Conservation (phyloP, 2,797 vertebrate species). For the Fistularia commersonii region DNA sequence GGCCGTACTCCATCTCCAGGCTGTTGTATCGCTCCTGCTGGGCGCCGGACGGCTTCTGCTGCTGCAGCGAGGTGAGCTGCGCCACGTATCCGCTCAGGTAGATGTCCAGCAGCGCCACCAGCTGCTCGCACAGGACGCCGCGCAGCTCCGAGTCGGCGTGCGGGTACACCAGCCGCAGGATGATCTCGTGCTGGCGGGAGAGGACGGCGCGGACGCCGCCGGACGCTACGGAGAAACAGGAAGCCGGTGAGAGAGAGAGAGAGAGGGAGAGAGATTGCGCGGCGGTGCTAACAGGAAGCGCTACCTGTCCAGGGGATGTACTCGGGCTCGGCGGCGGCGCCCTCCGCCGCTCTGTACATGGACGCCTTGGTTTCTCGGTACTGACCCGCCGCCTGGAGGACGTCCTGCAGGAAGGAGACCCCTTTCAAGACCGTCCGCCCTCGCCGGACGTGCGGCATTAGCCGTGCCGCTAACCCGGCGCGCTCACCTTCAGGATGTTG, state of each 20-base stretch:
- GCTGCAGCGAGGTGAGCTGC: constrained; percentile 87
- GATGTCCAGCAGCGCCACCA: constrained; percentile 86
- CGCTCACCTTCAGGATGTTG: constrained; percentile 84
- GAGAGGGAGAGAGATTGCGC: no score
- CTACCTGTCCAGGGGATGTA: constrained; percentile 94
- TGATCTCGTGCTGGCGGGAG: constrained; percentile 79
- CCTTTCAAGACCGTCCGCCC: no score
- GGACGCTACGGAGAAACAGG: constrained; percentile 18
- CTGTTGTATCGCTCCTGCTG: constrained; percentile 83
- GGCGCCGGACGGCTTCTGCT: constrained; percentile 42
- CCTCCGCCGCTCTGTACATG: constrained; percentile 81
- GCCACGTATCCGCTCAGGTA: constrained; percentile 84
- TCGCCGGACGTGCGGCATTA: no score
- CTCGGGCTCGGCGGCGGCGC: constrained; percentile 78
- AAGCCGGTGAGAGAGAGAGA: no score
- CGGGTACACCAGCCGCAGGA: constrained; percentile 85
- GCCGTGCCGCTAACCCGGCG: neutral
- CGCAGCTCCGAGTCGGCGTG: constrained; percentile 86
- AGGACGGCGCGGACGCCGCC: constrained; percentile 78
- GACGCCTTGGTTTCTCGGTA: constrained; percentile 86
- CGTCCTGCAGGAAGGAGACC: constrained; percentile 74
- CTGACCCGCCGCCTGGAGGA: constrained; percentile 87
- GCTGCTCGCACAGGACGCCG: constrained; percentile 82
- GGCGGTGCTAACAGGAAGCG: neutral
- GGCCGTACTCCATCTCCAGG: constrained; percentile 88